Base-by-base conservation (phyloP, 2,888 invertebrate species). In the Callyntrura sp. region DNA sequence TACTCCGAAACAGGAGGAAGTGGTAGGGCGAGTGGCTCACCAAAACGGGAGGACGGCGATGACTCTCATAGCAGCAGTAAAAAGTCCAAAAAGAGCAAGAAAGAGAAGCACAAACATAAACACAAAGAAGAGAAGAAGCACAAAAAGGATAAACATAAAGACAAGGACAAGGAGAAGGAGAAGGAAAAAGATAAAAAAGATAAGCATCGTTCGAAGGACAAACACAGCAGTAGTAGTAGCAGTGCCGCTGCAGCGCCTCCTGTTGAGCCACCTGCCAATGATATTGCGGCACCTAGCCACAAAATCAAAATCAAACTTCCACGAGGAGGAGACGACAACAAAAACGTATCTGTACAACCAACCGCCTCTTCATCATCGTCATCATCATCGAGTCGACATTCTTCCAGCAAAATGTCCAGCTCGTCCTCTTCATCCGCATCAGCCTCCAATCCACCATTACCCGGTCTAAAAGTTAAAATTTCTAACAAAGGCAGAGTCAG, bases 91-190 rank as follows among this genome's bases (percentile, higher is more conserved):
- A 92, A 92, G 83, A 90, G 83, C 70, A 91, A 93, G 84, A 91
- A 93, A 79, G 90, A 93, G 60, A 91, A 93, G 55, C 91, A 92
- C 55, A 92, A 92, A 73, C 89, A 91, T 60, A 92, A 92, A 60
- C 92, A 93, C 57, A 93, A 93, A 89, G 93, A 92, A 23, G 90
- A 91, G 28, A 90, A 90, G 88, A 88, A 92, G 43, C 81, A 91
- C 25, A 91, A 92, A 57, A 90, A 91, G 85, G 90, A 92, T 4
- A 91, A 92, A 45, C 86, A 92, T 43, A 90, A 90, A 28, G 84
- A 92, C 11, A 91, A 92, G 28, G 87, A 91, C 11, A 90, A 90
- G 43, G 89, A 89, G 48, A 86, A 90, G 60, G 89, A 90, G 5
- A 91, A 90, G 55, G 85, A 91, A n/a, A 92, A 90, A n/a, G 79